phyloP scores from a whole-genome alignment of 2,797 vertebrate species.

The Semotilus atromaculatus region DNA sequence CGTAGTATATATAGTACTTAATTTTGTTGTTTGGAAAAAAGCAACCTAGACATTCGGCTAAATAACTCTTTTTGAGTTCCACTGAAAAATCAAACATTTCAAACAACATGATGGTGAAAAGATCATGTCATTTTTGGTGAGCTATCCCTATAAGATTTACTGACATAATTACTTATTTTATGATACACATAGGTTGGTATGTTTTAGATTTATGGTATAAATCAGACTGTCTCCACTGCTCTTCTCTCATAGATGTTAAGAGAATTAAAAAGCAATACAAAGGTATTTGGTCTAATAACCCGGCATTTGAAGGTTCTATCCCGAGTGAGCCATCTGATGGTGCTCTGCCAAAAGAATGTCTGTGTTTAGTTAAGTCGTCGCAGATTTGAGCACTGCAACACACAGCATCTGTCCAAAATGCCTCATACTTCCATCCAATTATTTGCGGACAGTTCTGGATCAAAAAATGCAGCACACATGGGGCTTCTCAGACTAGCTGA shows the following conservation, averaged over 20 bases:
- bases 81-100: not conserved
- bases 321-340: conserved; percentile 15
- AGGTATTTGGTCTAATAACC: conserved; percentile 30
- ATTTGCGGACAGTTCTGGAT: conserved; percentile 33
- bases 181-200: not conserved
- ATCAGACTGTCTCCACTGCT: not conserved
- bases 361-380: conserved; percentile 38
- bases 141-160: not conserved
- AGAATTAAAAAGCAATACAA: not conserved
- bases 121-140: not conserved
- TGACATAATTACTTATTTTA: not conserved
- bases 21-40: not conserved
- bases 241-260: not conserved
- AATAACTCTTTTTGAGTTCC: not conserved
- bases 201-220: not conserved
- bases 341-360: not conserved
- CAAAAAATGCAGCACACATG: conserved; percentile 18
- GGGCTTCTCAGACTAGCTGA: conserved; percentile 28
- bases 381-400: conserved; percentile 35
- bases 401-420: conserved; percentile 48
- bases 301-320: not conserved
- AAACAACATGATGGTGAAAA: not conserved
- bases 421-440: conserved; percentile 35
- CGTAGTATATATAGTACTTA: not conserved
- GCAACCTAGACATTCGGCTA: not conserved